phyloP scores from a whole-genome alignment of 2,888 invertebrate genomes.

The Lagria hirta region DNA sequence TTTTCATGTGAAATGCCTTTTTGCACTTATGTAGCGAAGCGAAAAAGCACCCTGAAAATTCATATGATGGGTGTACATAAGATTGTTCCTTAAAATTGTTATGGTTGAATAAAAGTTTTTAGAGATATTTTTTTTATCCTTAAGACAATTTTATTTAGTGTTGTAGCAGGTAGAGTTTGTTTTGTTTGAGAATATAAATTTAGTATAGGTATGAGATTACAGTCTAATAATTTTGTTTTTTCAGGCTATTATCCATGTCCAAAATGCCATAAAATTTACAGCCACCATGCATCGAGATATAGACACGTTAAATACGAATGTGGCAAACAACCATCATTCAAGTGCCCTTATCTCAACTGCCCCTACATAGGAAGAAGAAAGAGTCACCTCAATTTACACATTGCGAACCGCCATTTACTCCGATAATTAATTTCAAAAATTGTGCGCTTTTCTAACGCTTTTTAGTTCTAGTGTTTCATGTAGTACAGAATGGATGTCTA shows the following conservation, averaged over 20 bases:
- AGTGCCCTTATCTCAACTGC: constrained; percentile 29
- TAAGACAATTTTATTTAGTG: too few relatives aligned
- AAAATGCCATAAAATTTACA: constrained; percentile 34
- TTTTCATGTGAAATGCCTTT: constrained; percentile 16
- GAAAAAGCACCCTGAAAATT: constrained; percentile 13
- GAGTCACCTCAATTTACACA: constrained; percentile 24
- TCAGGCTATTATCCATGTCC: constrained; percentile 29
- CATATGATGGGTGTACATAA: constrained; percentile 16
- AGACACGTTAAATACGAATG: constrained; percentile 73
- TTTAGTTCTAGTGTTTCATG: not conserved
- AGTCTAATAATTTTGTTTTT: constrained; percentile 12
- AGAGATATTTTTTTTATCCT: too few relatives aligned
- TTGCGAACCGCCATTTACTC: constrained; percentile 25
- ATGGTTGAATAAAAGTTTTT: too few relatives aligned
- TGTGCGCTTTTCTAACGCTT: constrained; percentile 3
- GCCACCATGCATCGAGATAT: constrained; percentile 30
- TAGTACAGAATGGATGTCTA: constrained; percentile 2
- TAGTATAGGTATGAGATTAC: too few relatives aligned
- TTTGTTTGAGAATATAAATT: too few relatives aligned
- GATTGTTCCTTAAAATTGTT: not conserved
- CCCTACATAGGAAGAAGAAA: constrained; percentile 27
- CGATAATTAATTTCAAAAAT: constrained; percentile 1
- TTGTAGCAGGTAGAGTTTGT: not conserved
- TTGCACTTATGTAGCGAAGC: constrained; percentile 11
- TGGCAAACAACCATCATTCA: constrained; percentile 45